Evolutionary conservation across 2,797 vertebrate genomes (phyloP), one percentile per base, ranked within the genome.

Genomic region (Smutsia gigantea): DNA sequence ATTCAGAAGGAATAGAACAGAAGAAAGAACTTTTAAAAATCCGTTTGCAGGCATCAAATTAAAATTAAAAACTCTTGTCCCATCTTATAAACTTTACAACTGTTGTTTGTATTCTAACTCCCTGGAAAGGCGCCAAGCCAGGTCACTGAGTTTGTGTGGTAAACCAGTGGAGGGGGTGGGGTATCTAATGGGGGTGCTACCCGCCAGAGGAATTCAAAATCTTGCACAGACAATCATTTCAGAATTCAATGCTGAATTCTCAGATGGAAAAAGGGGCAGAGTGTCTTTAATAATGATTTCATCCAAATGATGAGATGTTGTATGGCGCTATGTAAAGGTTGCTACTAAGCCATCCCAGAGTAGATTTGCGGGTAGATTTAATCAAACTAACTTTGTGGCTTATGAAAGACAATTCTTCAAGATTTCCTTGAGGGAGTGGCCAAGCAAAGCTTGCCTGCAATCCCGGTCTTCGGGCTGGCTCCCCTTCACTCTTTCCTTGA

Each of bases 1-100:
- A 96, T 87, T 75, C 75, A 82, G 66, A 95, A 93, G 59, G 19
- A 96, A 97, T 74, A 89, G 95, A 94, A 92, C 64, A 81, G 27
- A 93, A 86, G 55, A 31, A 79, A 71, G 46, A 4, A 61, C 46
- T 69, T 1, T 1, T 37, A 74, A 19, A 51, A 51, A 53, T 42
- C 59, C 86, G 55, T 84, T 93, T 75, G 68, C 14, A 77, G 75
- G 37, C 25, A 87, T 71, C 31, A 91, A 71, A 94, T 86, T 94
- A 59, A 92, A 92, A 77, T 90, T 69, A 93, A 96, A 11, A 84
- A 96, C 13, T 85, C 66, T 12, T 61, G 59, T 89, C 84, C 79
- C 7, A 42, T 64, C 34, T 19, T 59, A 78, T 0, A 81, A 11
- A 53, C 42, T 89, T 83, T 82, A 37, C 81, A 93, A 59, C 69